Conservation (phyloP, 2,797 vertebrate species). For the Chrysocyon brachyurus region DNA sequence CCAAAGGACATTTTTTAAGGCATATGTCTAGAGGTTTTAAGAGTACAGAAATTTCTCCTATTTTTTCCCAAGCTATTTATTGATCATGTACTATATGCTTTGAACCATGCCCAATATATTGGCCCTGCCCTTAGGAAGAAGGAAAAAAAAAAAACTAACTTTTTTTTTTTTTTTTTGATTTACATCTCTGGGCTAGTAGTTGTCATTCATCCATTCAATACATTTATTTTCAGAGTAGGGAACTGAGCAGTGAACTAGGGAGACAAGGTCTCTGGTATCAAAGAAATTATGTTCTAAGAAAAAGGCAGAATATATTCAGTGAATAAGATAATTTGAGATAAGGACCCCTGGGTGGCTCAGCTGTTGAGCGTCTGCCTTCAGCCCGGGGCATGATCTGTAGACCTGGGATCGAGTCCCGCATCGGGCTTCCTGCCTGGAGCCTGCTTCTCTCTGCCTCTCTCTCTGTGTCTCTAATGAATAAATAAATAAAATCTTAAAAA, state of each 20-base stretch:
- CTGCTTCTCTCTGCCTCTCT: too few species aligned
- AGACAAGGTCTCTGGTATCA: neutral
- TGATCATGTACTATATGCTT: neutral
- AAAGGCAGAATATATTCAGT: neutral
- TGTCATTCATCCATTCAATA: neutral
- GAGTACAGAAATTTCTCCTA: neutral
- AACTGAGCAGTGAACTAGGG: neutral
- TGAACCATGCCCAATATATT: neutral
- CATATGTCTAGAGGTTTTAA: neutral
- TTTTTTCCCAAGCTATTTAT: neutral
- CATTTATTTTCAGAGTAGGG: neutral
- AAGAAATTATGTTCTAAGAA: neutral
- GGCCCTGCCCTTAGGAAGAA: neutral
- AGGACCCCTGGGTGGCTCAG: neutral
- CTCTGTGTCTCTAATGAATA: too few species aligned
- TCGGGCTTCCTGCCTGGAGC: too few species aligned
- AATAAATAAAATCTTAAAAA: too few species aligned
- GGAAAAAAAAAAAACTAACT: neutral
- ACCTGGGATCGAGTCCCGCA: too few species aligned
- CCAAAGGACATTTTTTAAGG: neutral
- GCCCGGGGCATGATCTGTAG: too few species aligned
- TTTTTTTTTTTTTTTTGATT: neutral
- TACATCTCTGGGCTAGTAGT: neutral
- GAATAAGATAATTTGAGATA: neutral
- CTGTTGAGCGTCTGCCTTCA: too few species aligned